Evolutionary conservation across 2,113 vertebrate genomes (phyloP), one percentile per base, ranked within the genome.

Genomic region (Prunella himalayana): DNA sequence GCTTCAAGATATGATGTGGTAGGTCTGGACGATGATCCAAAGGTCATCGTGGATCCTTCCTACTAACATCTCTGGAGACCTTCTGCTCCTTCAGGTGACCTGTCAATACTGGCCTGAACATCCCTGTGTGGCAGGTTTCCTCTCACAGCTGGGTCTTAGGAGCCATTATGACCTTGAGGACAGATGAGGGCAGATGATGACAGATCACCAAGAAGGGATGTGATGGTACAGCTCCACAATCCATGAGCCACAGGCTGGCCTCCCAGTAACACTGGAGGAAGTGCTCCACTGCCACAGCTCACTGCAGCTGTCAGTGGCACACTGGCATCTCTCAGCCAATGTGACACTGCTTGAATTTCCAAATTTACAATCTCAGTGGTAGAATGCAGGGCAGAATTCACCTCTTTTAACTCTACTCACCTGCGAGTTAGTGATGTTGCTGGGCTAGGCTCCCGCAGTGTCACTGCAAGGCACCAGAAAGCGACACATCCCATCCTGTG

Each of bases 251-350:
- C 20, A 51, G 44, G 13, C 9, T 82, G 66, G 30, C 28, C 25
- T 86, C n/a, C n/a, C 28, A 33, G 31, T 56, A 35, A 24, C 8
- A 61, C 0, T 0, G 60, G n/a, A 73, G 14, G 13, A 35, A 20
- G 30, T 22, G 13, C 73, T 70, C 53, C 73, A 25, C 22, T 51
- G 45, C 41, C 72, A 11, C 17, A 47, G 23, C 39, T 47, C 60
- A 22, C 70, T 41, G 41, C 7, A 41, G 21, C 44, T 79, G 13
- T 39, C 59, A 37, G 0, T 24, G 45, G 45, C 31, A 49, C 22
- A 23, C 0, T 54, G 68, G 6, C 33, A 61, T 28, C 64, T 70
- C 78, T 64, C 56, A 77, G 22, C 37, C 45, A 37, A 8, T 2
- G 27, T 6, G 44, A 60, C 44, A 73, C 47, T 9, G 3, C 35